Evolutionary conservation across 1,140 invertebrate genomes (phyloP).

Genomic region (Magallana gigas): DNA sequence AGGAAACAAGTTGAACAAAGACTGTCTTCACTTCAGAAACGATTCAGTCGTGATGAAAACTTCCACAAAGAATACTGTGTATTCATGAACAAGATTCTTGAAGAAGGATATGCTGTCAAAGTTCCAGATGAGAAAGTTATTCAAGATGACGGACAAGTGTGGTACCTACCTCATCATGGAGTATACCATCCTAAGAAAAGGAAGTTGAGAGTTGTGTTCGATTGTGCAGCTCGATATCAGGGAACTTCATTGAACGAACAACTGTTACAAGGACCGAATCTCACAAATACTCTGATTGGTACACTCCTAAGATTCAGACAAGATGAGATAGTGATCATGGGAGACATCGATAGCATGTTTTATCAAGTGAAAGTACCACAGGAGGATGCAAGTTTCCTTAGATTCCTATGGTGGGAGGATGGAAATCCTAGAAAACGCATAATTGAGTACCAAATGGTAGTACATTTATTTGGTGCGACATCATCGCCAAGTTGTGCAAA

Average conservation of each 20-base stretch:
- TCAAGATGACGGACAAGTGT: slow-evolving; percentile 48
- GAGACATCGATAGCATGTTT: slow-evolving; percentile 58
- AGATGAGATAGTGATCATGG: slow-evolving; percentile 53
- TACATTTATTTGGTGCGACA: slow-evolving; percentile 25
- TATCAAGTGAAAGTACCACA: slow-evolving; percentile 34
- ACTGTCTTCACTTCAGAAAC: slow-evolving; percentile 25
- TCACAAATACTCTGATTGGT: slow-evolving; percentile 60
- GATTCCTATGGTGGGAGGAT: slow-evolving; percentile 46
- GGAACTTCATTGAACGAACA: slow-evolving; percentile 55
- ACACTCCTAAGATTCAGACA: slow-evolving; percentile 54
- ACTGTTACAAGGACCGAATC: slow-evolving; percentile 60
- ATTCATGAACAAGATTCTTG: slow-evolving; percentile 50
- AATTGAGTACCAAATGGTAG: background rate
- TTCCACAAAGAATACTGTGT: slow-evolving; percentile 51
- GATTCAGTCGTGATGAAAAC: slow-evolving; percentile 42
- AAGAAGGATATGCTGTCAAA: slow-evolving; percentile 41
- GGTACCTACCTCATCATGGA: slow-evolving; percentile 64
- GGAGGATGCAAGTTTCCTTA: background rate
- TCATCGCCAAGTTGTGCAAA: slow-evolving; percentile 27
- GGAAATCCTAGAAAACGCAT: background rate
- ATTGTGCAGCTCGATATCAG: slow-evolving; percentile 56
- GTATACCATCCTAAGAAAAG: slow-evolving; percentile 55
- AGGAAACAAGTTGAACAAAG: slow-evolving; percentile 42
- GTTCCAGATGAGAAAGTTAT: slow-evolving; percentile 8
- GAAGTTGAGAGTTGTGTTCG: slow-evolving; percentile 65